Evolutionary conservation across 2,888 invertebrate genomes (phyloP), one percentile per base, ranked within the genome.

Genomic region (Helleia helle): DNA sequence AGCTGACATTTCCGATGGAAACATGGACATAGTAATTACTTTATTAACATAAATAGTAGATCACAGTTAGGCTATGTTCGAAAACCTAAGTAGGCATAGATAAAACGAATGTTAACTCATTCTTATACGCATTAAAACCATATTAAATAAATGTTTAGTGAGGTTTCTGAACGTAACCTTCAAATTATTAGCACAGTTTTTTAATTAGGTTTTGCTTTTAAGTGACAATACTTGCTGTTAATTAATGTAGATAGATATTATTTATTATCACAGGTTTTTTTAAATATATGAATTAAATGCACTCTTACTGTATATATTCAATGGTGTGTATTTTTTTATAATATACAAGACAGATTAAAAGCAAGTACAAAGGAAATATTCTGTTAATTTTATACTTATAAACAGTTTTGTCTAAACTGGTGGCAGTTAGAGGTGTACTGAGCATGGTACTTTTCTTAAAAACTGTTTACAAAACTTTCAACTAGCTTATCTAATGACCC

Each of bases 121-220:
- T 22, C 11, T 12, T 14, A 22, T 30, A 13, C 2, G 27, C 25
- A 29, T 12, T 17, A 28, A 26, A 30, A 50, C 54, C 52, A 52
- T 56, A 59, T 53, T 41, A 59, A 66, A 64, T 18, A 27, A 3
- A 28, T 25, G 17, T 48, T 58, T 56, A 49, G 62, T 56, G 55
- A 59, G 81, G 80, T 83, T 83, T 83, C 79, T 83, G 83, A 83
- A 83, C 81, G 79, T 83, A 83, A 71, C 81, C 81, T 79, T 71
- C 51, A 41, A 39, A 42, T 47, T 43, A 40, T 49, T 46, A 48
- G 52, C 51, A 51, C 49, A 36, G 17, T 43, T 41, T 38, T 43
- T 38, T 44, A 17, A 42, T 42, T 56, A 43, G 50, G 48, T 40
- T 44, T 22, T 22, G 25, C 38, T 38, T 26, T 36, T 25, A 36